These are phyloP conservation scores for Aromia moschata DNA, from an alignment of 2,888 invertebrate genomes.

Conservation along the genomic window DNA sequence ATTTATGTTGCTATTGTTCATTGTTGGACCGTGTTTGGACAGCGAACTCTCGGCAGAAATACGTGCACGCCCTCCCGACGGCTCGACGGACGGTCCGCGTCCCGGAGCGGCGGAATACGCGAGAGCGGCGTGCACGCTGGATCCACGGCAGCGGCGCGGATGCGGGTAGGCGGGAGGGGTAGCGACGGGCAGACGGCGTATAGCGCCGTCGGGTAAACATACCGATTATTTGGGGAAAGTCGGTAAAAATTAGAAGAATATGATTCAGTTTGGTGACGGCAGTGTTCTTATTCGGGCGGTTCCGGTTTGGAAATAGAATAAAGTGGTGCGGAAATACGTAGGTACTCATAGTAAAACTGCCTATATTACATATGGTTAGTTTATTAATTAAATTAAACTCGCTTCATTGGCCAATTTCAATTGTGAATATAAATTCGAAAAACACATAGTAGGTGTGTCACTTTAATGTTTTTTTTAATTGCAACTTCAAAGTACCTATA, in stretches of 20 bases:
- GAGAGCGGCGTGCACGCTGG: background rate
- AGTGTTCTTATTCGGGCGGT: too few relatives aligned
- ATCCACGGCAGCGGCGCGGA: background rate
- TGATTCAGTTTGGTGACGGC: slow-evolving; percentile 4
- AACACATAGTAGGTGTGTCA: too few relatives aligned
- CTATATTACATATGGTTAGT: too few relatives aligned
- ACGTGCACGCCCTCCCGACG: slow-evolving; percentile 60
- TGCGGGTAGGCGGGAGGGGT: background rate
- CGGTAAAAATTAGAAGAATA: background rate
- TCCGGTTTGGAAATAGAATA: too few relatives aligned
- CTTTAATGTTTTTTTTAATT: too few relatives aligned
- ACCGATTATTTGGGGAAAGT: background rate
- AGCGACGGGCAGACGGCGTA: background rate
- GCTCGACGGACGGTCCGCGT: slow-evolving; percentile 38
- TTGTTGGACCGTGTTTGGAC: slow-evolving; percentile 74
- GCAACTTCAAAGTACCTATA: too few relatives aligned
- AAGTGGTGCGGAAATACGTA: too few relatives aligned
- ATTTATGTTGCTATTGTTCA: slow-evolving; percentile 94
- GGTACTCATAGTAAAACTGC: too few relatives aligned
- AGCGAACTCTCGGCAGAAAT: slow-evolving; percentile 57
- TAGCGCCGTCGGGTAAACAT: background rate
- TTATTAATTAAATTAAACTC: too few relatives aligned
- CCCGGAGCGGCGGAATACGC: background rate
- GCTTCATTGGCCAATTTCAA: too few relatives aligned
- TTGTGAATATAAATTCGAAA: too few relatives aligned